Base-by-base conservation (phyloP, 2,888 invertebrate genomes). In the Watsonalla binaria region DNA sequence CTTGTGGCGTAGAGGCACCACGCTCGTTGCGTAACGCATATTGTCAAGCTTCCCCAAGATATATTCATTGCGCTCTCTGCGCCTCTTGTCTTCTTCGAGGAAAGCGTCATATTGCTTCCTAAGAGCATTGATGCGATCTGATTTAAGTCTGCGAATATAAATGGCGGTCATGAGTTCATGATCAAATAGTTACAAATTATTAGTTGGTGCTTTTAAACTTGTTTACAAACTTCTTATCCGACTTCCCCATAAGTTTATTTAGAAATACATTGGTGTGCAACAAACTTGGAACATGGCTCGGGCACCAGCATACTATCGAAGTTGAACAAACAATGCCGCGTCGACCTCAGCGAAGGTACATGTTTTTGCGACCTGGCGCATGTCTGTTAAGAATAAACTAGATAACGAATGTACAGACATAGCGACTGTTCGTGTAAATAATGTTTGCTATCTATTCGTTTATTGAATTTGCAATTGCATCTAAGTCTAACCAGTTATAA, bases 51-150 rank as follows among this genome's bases (percentile, higher is more conserved):
- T 80, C 49, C 81, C 82, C 70, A 91, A 66, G 59, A 91, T 88
- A 57, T 81, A 86, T 53, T 87, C 85, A 71, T 91, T 91, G 11
- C 91, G 75, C 54, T 87, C 84, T 66, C 80, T 89, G 8, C 91
- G 78, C 62, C 82, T 88, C 61, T 84, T 90, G 60, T 91, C 90
- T 54, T 91, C 89, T 61, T 85, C 87, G 53, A 91, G 70, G 63
- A 90, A 86, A 14, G 80, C 74, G 56, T 91, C 90, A 73, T 90
- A 91, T 69, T 86, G 82, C 66, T 90, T 86, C 57, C 83, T 74
- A 37, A 90, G 58, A 6, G 74, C 73, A 59, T 85, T 85, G 15
- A 90, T 80, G 34, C 82, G 82, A 24, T 86, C 86, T 5, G 84
- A 78, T 72, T 80, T 88, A 34, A 76, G 55, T 72, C 90, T 90